Evolutionary conservation across 37 sponge, comb jelly and placozoan genomes (phyloP), one percentile per base, ranked within the genome.

Genomic region (Halisarca cf. caerulea): DNA sequence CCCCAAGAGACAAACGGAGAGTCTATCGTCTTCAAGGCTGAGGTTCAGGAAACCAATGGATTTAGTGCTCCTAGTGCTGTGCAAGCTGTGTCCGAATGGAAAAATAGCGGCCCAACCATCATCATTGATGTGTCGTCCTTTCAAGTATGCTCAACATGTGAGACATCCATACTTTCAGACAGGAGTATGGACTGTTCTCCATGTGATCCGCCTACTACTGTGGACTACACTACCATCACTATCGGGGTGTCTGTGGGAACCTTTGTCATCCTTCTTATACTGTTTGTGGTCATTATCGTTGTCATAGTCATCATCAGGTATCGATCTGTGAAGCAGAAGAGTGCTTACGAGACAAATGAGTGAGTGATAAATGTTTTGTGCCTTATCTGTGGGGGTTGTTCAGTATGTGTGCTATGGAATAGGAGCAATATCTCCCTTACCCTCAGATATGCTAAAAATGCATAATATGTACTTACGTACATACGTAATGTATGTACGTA

Each of bases 331-430:
- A 40, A 8, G 34, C 35, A n/a, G 42, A 74, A 40, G 42, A n/a
- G 25, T 41, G 5, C 17, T 20, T 74, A 74, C 45, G 77, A 74
- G 9, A 74, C 77, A 36, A 41, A 74, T 24, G 77, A 74, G 77
- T 74, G 36, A 37, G 77, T 68, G 4, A n/a, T n/a, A n/a, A n/a
- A n/a, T n/a, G n/a, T n/a, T n/a, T n/a, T n/a, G n/a, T n/a, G n/a
- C n/a, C n/a, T n/a, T n/a, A n/a, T n/a, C n/a, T n/a, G n/a, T n/a
- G n/a, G n/a, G n/a, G n/a, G n/a, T n/a, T n/a, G n/a, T n/a, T n/a
- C n/a, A n/a, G n/a, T n/a, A n/a, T n/a, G n/a, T n/a, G n/a, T n/a
- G n/a, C n/a, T n/a, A n/a, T n/a, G 27, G 8, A 24, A 66, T 9
- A 24, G 68, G 28, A 14, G 9, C 8, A 9, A n/a, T 66, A n/a